These are phyloP conservation scores for Anhinga anhinga DNA, from an alignment of 2,113 vertebrate genomes.

Conservation along the genomic window DNA sequence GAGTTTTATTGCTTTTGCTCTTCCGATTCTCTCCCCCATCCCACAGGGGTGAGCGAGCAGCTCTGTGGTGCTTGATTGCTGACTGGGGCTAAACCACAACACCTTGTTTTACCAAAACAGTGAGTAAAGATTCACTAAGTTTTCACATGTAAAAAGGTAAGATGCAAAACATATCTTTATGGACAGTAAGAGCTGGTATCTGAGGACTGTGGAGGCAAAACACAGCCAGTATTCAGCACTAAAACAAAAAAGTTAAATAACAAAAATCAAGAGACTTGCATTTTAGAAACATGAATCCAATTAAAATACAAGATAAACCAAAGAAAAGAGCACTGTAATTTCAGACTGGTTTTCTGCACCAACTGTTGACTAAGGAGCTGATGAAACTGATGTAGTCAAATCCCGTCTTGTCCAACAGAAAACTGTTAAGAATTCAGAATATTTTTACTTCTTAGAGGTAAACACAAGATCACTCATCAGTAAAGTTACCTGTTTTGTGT, in stretches of 20 bases:
- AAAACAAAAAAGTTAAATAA: not conserved
- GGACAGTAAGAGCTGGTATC: not conserved
- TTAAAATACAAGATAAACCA: not conserved
- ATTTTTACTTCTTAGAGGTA: not conserved
- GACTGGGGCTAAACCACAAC: no score
- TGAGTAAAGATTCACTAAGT: not conserved
- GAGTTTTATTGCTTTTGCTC: no score
- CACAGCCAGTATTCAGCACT: not conserved
- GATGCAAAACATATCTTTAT: not conserved
- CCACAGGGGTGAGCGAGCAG: no score
- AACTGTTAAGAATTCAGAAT: not conserved
- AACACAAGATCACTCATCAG: not conserved
- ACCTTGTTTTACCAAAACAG: not conserved
- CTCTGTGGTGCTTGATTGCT: no score
- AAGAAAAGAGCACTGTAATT: not conserved
- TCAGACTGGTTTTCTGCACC: not conserved
- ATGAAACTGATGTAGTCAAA: not conserved
- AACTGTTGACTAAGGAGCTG: not conserved
- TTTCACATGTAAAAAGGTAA: not conserved
- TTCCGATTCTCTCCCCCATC: no score
- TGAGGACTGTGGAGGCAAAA: not conserved
- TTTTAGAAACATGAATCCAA: not conserved
- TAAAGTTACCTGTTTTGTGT: slow-evolving; percentile 80
- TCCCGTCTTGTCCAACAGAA: not conserved
- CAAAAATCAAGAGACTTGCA: not conserved